A percentile compares a stretch with the other conserved stretches of the same genome.
Conservation (phyloP, 2,797 vertebrate genomes). For the Acanthopagrus latus region DNA sequence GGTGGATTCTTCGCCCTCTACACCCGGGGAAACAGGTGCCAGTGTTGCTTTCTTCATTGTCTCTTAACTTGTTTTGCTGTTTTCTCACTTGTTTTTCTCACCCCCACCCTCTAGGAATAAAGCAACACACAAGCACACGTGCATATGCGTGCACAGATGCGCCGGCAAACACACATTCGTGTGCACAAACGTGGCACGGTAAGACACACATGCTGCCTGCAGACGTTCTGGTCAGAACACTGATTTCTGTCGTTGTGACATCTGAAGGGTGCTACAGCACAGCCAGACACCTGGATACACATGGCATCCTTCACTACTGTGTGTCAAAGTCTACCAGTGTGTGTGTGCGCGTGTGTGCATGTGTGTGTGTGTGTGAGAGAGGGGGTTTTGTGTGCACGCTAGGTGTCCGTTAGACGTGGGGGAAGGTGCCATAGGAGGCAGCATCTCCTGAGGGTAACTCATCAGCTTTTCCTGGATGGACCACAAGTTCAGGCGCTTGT, state of each 20-base stretch:
- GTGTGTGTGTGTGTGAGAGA: constrained; percentile 41
- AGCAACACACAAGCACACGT: constrained; percentile 46
- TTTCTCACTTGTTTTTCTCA: constrained; percentile 80
- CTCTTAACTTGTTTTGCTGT: constrained; percentile 81
- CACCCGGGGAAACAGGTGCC: constrained; percentile 80
- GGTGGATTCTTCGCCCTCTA: constrained; percentile 57
- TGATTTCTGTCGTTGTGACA: constrained; percentile 84
- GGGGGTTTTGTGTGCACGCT: constrained; percentile 24
- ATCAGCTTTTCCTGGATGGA: constrained; percentile 80
- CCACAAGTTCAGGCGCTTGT: constrained; percentile 73
- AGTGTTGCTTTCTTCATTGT: constrained; percentile 79
- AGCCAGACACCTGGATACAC: constrained; percentile 86
- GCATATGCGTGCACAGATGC: constrained; percentile 56
- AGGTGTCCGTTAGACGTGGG: constrained; percentile 67
- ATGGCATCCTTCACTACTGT: constrained; percentile 80
- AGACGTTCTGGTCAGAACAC: constrained; percentile 78
- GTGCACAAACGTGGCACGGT: constrained; percentile 47
- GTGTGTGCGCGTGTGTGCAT: constrained; percentile 43
- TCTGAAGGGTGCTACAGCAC: constrained; percentile 81
- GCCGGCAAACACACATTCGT: constrained; percentile 32
- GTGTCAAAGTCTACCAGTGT: constrained; percentile 52
- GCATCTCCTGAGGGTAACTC: constrained; percentile 77
- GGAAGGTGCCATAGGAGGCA: constrained; percentile 69
- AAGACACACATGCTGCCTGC: constrained; percentile 67
- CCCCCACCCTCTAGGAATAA: constrained; percentile 80